Conservation (phyloP, 2,113 vertebrate genomes). For the Brachypteracias leptosomus region DNA sequence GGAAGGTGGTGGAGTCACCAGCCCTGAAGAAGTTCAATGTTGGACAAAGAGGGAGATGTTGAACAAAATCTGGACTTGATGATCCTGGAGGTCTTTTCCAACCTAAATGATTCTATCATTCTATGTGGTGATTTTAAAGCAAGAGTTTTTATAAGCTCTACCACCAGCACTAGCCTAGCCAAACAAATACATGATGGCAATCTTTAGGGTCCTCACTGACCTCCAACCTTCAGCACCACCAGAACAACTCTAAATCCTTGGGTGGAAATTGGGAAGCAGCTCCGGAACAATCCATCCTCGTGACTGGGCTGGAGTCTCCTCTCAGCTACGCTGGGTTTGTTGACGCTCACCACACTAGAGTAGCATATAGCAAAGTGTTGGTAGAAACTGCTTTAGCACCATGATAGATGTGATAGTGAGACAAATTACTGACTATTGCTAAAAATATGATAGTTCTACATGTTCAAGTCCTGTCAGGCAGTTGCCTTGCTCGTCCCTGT, state of each 20-base stretch:
- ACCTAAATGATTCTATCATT: too few species aligned
- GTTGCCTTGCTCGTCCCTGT: not conserved
- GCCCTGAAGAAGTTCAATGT: too few species aligned
- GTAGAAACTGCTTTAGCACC: not conserved
- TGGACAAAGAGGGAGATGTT: too few species aligned
- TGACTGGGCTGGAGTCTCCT: not conserved
- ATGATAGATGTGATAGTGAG: not conserved
- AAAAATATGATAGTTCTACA: slow-evolving; percentile 35
- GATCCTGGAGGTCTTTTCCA: too few species aligned
- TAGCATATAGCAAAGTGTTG: not conserved
- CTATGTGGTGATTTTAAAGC: not conserved
- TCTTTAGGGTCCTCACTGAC: not conserved
- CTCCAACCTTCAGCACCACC: not conserved
- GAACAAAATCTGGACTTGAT: too few species aligned
- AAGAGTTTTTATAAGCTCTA: not conserved
- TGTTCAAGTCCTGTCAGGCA: slow-evolving; percentile 19
- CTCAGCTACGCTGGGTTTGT: not conserved
- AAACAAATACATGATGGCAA: not conserved
- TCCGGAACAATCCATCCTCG: not conserved
- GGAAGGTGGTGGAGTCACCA: too few species aligned
- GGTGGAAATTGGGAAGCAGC: not conserved
- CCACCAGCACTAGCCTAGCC: not conserved
- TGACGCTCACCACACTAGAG: not conserved
- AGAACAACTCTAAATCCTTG: not conserved
- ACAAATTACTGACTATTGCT: slow-evolving; percentile 21